These are phyloP conservation scores for Catalaphyllia jardinei DNA, from an alignment of 64 coral and sea anemone genomes.

Conservation along the genomic window DNA sequence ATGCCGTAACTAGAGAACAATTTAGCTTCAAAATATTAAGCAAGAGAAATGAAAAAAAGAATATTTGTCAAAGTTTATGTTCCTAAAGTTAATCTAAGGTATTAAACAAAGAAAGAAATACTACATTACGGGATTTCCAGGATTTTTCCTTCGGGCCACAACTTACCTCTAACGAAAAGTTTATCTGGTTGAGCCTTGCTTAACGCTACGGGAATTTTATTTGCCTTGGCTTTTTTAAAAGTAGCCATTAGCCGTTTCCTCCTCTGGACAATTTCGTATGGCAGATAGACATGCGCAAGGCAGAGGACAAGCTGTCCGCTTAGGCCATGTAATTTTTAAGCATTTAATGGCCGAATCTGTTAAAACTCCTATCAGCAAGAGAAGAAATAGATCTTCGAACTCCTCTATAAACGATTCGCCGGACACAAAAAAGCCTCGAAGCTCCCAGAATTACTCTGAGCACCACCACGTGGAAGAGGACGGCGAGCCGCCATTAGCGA, in stretches of 20 bases:
- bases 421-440: too few species aligned
- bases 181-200: slow-evolving; percentile 34
- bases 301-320: too few species aligned
- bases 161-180: slow-evolving; percentile 13
- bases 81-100: neutral
- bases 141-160: neutral
- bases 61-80: neutral
- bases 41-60: neutral
- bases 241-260: slow-evolving; percentile 1
- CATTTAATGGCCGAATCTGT: too few species aligned
- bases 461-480: too few species aligned
- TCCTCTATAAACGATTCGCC: too few species aligned
- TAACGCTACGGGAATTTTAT: slow-evolving; percentile 18
- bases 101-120: too few species aligned
- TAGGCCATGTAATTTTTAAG: too few species aligned
- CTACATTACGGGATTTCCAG: neutral
- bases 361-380: too few species aligned
- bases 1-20: neutral
- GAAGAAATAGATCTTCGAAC: too few species aligned
- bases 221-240: slow-evolving; percentile 8
- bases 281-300: too few species aligned
- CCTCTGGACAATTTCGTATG: slow-evolving; percentile 6
- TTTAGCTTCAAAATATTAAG: neutral
- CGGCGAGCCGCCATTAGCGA: too few species aligned
- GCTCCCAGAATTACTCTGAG: too few species aligned